Percentiles rank a stretch among this genome's conserved stretches.
These are phyloP conservation scores for Myripristis jacobus DNA, from an alignment of 2,797 vertebrate species.

Conservation along the genomic window DNA sequence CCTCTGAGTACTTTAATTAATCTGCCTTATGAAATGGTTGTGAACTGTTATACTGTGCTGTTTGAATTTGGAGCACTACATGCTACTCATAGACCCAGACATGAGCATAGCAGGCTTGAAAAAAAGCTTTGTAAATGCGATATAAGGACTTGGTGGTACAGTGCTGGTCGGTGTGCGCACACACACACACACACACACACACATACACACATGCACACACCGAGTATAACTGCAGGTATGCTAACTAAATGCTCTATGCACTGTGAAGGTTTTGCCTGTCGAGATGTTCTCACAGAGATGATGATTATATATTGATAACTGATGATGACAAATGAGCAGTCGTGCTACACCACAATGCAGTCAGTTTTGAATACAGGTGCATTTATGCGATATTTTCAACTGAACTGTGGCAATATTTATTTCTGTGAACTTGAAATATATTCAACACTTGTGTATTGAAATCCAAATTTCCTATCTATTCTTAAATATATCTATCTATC, in stretches of 20 bases:
- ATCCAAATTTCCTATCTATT: conserved; percentile 63
- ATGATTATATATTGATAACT: conserved; percentile 10
- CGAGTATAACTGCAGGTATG: conserved; percentile 63
- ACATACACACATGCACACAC: conserved; percentile 39
- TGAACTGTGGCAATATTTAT: conserved; percentile 47
- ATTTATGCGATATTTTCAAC: conserved; percentile 32
- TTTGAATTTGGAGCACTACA: conserved; percentile 74
- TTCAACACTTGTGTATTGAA: conserved; percentile 67
- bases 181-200: conserved; percentile 46
- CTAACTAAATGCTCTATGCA: conserved; percentile 71
- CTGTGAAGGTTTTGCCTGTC: conserved; percentile 63
- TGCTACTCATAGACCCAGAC: conserved; percentile 46
- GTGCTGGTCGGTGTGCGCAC: conserved; percentile 59
- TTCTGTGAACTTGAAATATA: conserved; percentile 72
- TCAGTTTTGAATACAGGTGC: conserved; percentile 27
- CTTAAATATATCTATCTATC: conserved; percentile 55
- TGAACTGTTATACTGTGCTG: conserved; percentile 87
- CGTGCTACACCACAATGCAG: conserved; percentile 29
- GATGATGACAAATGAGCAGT: conserved; percentile 18
- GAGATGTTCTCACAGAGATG: conserved; percentile 33
- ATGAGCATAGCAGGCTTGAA: conserved; percentile 52
- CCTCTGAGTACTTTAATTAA: conserved; percentile 59
- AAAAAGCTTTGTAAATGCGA: conserved; percentile 71
- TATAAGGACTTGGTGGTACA: conserved; percentile 57
- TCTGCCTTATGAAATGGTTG: conserved; percentile 86